Base-by-base conservation (phyloP, 2,113 vertebrate genomes). In the Ifrita kowaldi region DNA sequence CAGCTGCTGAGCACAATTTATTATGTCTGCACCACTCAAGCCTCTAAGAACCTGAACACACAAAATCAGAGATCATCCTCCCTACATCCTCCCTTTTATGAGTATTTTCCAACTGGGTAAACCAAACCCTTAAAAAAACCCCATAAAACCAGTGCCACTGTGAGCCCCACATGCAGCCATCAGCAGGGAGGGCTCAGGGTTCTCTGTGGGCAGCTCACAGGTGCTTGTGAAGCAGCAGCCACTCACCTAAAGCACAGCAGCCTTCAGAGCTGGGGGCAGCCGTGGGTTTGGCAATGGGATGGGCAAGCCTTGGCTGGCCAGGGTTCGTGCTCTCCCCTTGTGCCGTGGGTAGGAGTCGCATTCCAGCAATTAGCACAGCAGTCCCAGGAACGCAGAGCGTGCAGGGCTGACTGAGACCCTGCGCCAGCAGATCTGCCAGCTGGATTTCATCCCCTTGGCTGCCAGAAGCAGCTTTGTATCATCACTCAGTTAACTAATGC, bases 391-490 rank as follows among this genome's bases (percentile, higher is more conserved):
- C 0, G 3, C 56, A 13, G 79, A 64, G 67, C 1, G 3, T 75
- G 90, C 33, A 35, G 73, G 50, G 50, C 74, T 91, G 88, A 5
- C 24, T 6, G 50, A n/a, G 82, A 83, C 90, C 90, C 70, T 1
- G 2, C 0, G 0, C 46, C 42, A 6, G 78, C 49, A 55, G 46
- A 27, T 30, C 75, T 90, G 75, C 85, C 89, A 60, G 86, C 80
- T 90, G 88, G 60, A 88, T 81, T 75, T 59, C 90, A 91, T 86
- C 88, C 63, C 71, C 68, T 30, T 47, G 42, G 60, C 79, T 90
- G 82, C 79, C 96, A 95, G 75, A 52, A 94, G 53, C 64, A 91
- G 83, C 88, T 94, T 81, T 20, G 39, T 80, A 93, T 90, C 88
- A 94, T 95, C 87, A 88, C 88, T 95, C 88, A 60, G 71, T 52